These are phyloP conservation scores for Drosophila sturtevanti DNA, from an alignment of 1,140 invertebrate species.

Conservation along the genomic window DNA sequence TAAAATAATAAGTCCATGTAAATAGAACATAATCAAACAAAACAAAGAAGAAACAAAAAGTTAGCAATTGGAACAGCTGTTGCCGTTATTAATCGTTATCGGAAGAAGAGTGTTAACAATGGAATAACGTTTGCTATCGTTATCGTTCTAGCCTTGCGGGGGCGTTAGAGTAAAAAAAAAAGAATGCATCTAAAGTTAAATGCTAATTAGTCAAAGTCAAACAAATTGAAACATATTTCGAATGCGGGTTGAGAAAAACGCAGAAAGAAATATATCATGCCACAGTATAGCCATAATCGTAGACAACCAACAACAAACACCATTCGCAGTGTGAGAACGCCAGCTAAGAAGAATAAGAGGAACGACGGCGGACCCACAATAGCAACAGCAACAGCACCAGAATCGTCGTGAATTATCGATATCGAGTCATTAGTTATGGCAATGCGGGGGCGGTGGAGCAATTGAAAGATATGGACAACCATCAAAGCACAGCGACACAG, in stretches of 20 bases:
- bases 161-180: not conserved
- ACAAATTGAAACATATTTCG: conserved; percentile 8
- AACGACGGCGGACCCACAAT: not conserved
- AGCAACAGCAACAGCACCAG: not conserved
- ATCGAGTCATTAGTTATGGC: not conserved
- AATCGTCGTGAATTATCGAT: not conserved
- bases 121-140: not conserved
- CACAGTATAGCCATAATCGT: conserved; percentile 26
- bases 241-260: not conserved
- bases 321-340: conserved; percentile 8
- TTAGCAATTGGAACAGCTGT: conserved; percentile 18
- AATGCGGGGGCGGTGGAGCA: conserved; percentile 22
- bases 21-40: conserved; percentile 34
- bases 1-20: conserved; percentile 14
- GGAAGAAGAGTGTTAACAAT: not conserved
- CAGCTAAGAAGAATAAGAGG: not conserved
- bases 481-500: conserved; percentile 34
- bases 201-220: conserved; percentile 10
- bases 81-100: not conserved
- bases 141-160: not conserved
- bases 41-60: conserved; percentile 39
- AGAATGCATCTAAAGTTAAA: not conserved
- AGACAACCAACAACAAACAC: conserved; percentile 15
- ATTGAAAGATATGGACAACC: not conserved
- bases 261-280: conserved; percentile 39